Base-by-base conservation (phyloP, 2,888 invertebrate species). In the Lordiphosa fenestrarum region DNA sequence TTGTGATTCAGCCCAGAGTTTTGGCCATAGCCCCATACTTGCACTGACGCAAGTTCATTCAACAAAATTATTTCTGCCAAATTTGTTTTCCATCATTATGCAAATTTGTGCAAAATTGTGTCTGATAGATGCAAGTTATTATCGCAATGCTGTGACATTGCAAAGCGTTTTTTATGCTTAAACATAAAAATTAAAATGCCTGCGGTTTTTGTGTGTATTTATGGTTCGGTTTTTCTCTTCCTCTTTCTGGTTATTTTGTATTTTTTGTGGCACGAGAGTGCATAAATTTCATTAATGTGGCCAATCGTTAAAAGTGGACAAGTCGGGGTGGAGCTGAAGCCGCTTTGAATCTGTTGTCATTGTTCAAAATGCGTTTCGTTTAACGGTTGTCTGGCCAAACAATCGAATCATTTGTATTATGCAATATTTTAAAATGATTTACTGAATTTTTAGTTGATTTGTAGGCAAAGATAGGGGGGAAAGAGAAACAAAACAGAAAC, bases 11-110 rank as follows among this genome's bases (percentile, higher is more conserved):
- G 30, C 21, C 33, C n/a, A 15, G 2, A 46, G 10, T 35, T 35
- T 15, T 46, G 30, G 33, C 25, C 15, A 33, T 15, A 5, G 12
- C 15, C 15, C 10, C 15, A 44, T 6, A 47, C 30, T 19, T 37
- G 21, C 47, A 77, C 51, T 80, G 75, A 77, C 80, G 76, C 70
- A 75, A 75, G 75, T 77, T 77, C 83, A 77, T 77, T 77, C 75
- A 78, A 49, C 53, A 76, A 70, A 63, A 53, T 50, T 66, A 35
- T 51, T 47, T 60, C 55, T 37, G 39, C 39, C 15, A 15, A 38
- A 61, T 41, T 60, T 41, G 46, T 66, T 36, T 55, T 40, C 42
- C 10, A 48, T 23, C 12, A 30, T 30, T 30, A 30, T 30, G 6
- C 49, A 47, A 56, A 60, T 30, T 30, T 30, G 10, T 10, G 4